A percentile compares a stretch with the other conserved stretches of the same genome.
These are phyloP conservation scores for Theretra japonica DNA, from an alignment of 2,888 invertebrate species.

Conservation along the genomic window DNA sequence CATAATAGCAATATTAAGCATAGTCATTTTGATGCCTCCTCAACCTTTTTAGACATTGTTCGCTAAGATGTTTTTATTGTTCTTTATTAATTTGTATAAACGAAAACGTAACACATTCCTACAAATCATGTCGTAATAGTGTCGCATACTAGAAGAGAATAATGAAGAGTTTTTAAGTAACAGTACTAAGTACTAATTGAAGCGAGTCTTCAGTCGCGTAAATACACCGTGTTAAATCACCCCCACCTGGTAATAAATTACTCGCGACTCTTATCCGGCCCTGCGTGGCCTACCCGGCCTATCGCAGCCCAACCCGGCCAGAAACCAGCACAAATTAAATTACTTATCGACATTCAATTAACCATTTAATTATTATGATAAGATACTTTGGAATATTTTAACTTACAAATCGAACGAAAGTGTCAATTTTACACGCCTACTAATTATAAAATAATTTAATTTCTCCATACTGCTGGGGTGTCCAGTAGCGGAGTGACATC, in stretches of 20 bases:
- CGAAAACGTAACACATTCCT: neutral
- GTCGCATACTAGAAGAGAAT: neutral
- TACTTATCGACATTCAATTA: slow-evolving; percentile 40
- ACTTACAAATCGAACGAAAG: neutral
- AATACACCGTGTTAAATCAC: slow-evolving; percentile 36
- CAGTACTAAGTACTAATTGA: slow-evolving; percentile 26
- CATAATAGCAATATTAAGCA: too few relatives aligned
- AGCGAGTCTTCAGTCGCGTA: slow-evolving; percentile 37
- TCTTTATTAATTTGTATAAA: neutral
- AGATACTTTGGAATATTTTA: neutral
- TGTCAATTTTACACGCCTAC: neutral
- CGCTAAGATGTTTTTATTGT: neutral
- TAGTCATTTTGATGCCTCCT: too few relatives aligned
- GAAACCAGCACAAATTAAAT: slow-evolving; percentile 39
- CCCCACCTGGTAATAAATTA: slow-evolving; percentile 42
- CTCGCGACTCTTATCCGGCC: slow-evolving; percentile 34
- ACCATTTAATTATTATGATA: slow-evolving; percentile 29
- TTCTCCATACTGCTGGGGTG: too few relatives aligned
- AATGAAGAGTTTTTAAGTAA: too few relatives aligned
- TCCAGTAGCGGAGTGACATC: too few relatives aligned
- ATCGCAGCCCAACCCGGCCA: slow-evolving; percentile 31
- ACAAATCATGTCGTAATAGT: neutral
- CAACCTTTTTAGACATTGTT: too few relatives aligned
- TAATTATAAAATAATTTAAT: too few relatives aligned
- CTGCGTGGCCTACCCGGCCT: slow-evolving; percentile 19